Conservation (phyloP, 2,797 vertebrate species). For the Clangula hyemalis region DNA sequence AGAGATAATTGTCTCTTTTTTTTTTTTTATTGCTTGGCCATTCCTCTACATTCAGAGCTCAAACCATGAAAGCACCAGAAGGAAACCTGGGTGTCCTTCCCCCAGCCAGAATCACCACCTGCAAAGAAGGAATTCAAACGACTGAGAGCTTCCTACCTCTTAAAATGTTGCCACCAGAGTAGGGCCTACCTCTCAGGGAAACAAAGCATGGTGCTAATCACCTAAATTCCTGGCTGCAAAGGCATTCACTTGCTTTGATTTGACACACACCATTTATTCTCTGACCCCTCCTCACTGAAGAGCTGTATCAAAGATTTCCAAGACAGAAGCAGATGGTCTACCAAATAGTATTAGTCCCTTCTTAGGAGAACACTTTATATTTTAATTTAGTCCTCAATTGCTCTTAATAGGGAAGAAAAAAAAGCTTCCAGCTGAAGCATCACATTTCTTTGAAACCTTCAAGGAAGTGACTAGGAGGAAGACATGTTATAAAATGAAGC, state of each 20-base stretch:
- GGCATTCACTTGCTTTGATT: neutral
- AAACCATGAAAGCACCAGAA: neutral
- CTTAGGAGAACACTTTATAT: neutral
- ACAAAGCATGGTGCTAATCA: neutral
- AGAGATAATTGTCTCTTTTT: neutral
- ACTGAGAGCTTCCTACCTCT: neutral
- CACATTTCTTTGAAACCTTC: conserved; percentile 36
- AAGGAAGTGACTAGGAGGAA: conserved; percentile 48
- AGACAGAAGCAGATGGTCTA: conserved; percentile 23
- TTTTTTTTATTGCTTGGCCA: neutral
- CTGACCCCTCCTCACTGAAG: neutral
- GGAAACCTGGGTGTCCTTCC: neutral
- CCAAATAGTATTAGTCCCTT: conserved; percentile 21
- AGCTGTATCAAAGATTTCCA: conserved; percentile 18
- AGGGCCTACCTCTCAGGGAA: neutral
- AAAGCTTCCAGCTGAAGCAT: conserved; percentile 37
- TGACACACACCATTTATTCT: neutral
- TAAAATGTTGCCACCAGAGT: neutral
- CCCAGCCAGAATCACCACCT: neutral
- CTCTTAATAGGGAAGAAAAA: conserved; percentile 8
- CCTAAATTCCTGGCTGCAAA: neutral
- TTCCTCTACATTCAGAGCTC: neutral
- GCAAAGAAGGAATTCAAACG: neutral
- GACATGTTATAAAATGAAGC: conserved; percentile 36
- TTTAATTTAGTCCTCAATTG: conserved; percentile 41